Evolutionary conservation across 1,140 invertebrate genomes (phyloP), one percentile per base, ranked within the genome.

Genomic region (Lordiphosa mommai): DNA sequence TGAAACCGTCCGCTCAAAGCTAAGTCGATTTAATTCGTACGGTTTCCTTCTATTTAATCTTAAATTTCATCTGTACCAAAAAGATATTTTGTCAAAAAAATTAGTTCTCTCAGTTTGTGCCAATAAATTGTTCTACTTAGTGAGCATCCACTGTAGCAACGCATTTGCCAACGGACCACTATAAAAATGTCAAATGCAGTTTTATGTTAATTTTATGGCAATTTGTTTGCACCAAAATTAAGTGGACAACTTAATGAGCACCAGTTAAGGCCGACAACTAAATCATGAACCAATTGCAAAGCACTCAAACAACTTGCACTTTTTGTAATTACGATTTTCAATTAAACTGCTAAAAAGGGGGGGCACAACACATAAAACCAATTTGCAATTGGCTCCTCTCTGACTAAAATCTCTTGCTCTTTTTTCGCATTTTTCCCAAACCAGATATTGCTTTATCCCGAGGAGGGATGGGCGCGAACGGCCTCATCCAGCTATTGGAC

Each of bases 401-500:
- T 60, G 30, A 51, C 53, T 59, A 50, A 60, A 70, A 66, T 68
- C 68, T 60, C 50, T 46, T 43, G 47, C 33, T 57, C 16, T 20
- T n/a, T 40, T 20, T 9, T 34, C 20, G 27, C 30, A 47, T 50
- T 29, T 30, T 23, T 51, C 13, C 34, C 36, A 20, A 10, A 10
- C 34, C 89, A 95, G 94, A 93, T 96, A 48, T 90, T 95, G 59
- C 90, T 96, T 53, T 96, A 95, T 85, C 94, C 95, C 0, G 95
- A 96, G 85, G 95, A 96, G 88, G 94, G 95, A 9, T 96, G 95
- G 94, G 95, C 95, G 32, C 91, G 94, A 52, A 95, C 93, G 64
- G 95, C 95, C 13, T 93, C 94, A 20, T 95, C 94, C 59, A 94
- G 94, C 17, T 95, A 96, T 89, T 96, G 95, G 95, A 94, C 94